Evolutionary conservation across 2,888 invertebrate genomes (phyloP), one percentile per base, ranked within the genome.

Genomic region (Meteorus colon): DNA sequence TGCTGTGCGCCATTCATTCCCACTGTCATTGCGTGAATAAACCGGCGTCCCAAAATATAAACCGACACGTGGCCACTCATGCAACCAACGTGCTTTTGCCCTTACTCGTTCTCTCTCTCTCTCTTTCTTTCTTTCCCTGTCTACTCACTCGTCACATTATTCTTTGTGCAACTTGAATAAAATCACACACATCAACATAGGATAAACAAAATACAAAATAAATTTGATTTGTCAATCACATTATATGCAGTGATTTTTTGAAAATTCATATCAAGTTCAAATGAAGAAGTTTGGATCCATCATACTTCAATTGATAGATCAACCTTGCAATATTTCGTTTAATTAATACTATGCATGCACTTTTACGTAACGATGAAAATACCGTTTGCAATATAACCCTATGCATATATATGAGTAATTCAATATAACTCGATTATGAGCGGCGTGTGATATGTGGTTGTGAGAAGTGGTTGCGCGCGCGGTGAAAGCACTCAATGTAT

Each of bases 11-110:
- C 85, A 88, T 87, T 88, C 86, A 86, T 85, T 85, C 19, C 85
- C 81, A 84, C 88, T 88, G 89, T 90, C 89, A 85, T 87, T 88
- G 89, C 89, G 86, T 86, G 88, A 88, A 86, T 86, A 89, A 41
- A 77, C 80, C 60, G 55, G 86, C 82, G 83, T 84, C 86, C 87
- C 86, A 85, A 86, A 86, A 86, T 87, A 84, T 84, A 55, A 83
- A 82, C 68, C 73, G 84, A 77, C 86, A 84, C 86, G 86, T 83
- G 85, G 76, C 83, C 73, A 68, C 73, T 75, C 78, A 77, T 77
- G 77, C 71, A 79, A 79, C 75, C 75, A 72, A 70, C 75, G 51
- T 41, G 41, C 12, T 41, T 72, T 2, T 0, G 34, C 8, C 34
- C 34, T 34, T 24, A 24, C 34, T 77, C 77, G 14, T 60, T 60